Conservation (phyloP, 2,888 invertebrate species). For the Brachypalpus laphriformis region DNA sequence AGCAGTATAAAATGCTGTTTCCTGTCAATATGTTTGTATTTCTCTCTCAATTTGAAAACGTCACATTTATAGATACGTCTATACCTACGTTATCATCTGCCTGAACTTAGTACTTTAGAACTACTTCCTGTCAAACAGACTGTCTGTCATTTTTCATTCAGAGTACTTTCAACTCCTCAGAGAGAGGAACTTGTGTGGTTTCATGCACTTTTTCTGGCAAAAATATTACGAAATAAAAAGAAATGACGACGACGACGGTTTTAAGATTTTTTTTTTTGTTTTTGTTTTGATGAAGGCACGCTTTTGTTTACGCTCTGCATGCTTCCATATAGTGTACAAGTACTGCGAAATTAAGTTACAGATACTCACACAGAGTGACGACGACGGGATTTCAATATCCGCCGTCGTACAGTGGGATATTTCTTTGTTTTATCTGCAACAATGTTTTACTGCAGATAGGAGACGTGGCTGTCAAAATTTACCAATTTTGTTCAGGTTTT, state of each 20-base stretch:
- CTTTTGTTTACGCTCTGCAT: slow-evolving; percentile 1
- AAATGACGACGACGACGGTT: not conserved
- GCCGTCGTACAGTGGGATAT: too few relatives aligned
- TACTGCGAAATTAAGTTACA: slow-evolving; percentile 15
- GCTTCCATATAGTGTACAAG: not conserved
- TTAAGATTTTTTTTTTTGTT: not conserved
- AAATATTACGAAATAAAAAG: not conserved
- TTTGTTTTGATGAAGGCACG: not conserved
- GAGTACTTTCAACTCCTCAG: not conserved
- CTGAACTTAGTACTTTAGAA: not conserved
- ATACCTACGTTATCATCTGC: too few relatives aligned
- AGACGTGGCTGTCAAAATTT: too few relatives aligned
- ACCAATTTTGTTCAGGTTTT: too few relatives aligned
- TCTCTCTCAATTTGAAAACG: too few relatives aligned
- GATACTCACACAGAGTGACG: slow-evolving; percentile 3
- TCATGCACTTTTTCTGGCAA: not conserved
- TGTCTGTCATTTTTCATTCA: not conserved
- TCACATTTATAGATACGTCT: too few relatives aligned
- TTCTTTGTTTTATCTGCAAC: too few relatives aligned
- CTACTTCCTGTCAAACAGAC: not conserved
- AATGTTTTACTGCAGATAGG: too few relatives aligned
- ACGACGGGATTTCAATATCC: not conserved
- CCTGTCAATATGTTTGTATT: not conserved
- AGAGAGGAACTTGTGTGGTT: not conserved
- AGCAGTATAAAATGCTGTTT: not conserved